Evolutionary conservation across 2,888 invertebrate genomes (phyloP).

Genomic region (Pterostichus niger): DNA sequence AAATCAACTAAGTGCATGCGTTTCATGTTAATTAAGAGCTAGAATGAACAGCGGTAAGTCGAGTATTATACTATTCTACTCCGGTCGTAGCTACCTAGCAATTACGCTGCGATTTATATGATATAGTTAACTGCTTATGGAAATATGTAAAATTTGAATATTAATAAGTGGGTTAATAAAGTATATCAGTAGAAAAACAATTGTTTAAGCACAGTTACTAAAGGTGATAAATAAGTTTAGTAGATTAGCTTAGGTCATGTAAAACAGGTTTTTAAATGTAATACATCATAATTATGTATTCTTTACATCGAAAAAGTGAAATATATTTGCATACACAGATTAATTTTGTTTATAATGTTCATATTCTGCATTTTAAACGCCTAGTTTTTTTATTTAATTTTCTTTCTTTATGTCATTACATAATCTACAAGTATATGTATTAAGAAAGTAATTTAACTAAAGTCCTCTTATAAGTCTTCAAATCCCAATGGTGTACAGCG

Average conservation of each 20-base stretch:
- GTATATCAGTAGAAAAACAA: constrained; percentile 1
- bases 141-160: constrained; percentile 28
- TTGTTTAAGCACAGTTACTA: background rate
- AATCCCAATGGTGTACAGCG: too few relatives aligned
- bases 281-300: background rate
- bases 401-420: too few relatives aligned
- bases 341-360: too few relatives aligned
- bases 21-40: constrained; percentile 17
- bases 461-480: too few relatives aligned
- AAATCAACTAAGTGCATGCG: constrained; percentile 19
- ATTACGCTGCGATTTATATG: background rate
- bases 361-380: too few relatives aligned
- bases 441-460: too few relatives aligned
- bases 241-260: constrained; percentile 1
- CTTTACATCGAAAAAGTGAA: background rate
- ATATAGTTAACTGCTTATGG: background rate
- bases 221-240: background rate
- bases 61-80: background rate
- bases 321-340: too few relatives aligned
- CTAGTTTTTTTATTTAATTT: too few relatives aligned
- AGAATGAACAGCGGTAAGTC: background rate
- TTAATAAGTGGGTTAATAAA: constrained; percentile 26
- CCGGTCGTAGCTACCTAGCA: background rate
- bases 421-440: too few relatives aligned
- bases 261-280: background rate